Evolutionary conservation across 2,113 vertebrate genomes (phyloP).

Genomic region (Equus przewalskii): DNA sequence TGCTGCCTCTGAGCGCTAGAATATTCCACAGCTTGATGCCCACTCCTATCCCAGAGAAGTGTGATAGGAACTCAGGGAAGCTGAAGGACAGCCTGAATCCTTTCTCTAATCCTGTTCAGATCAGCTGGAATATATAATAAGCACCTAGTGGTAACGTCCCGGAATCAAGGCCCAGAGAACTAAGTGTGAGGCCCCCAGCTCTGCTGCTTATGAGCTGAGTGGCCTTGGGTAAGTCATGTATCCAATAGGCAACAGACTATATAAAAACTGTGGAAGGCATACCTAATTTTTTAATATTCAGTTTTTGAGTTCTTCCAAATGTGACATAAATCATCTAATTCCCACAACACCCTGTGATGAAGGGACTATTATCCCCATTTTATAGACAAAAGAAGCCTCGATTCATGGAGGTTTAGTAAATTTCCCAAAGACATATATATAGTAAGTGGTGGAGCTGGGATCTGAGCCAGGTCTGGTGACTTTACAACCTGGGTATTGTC

Average conservation of each 20-base stretch:
- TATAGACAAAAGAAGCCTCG: not conserved
- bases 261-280: not conserved
- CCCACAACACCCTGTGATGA: not conserved
- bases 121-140: not conserved
- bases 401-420: not conserved
- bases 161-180: not conserved
- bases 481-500: not conserved
- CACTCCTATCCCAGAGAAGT: not conserved
- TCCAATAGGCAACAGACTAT: not conserved
- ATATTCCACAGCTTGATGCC: rapidly evolving
- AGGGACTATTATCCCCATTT: not conserved
- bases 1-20: not conserved
- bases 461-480: not conserved
- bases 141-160: not conserved
- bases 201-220: not conserved
- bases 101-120: not conserved
- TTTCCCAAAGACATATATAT: not conserved
- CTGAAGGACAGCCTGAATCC: too few species aligned
- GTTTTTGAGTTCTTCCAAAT: not conserved
- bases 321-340: not conserved
- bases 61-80: not conserved
- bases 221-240: not conserved
- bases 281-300: not conserved
- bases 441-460: not conserved
- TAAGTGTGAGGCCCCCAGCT: not conserved